Evolutionary conservation across 2,888 invertebrate species (phyloP), one percentile per base, ranked within the genome.

Genomic region (Heteropelma amictum): DNA sequence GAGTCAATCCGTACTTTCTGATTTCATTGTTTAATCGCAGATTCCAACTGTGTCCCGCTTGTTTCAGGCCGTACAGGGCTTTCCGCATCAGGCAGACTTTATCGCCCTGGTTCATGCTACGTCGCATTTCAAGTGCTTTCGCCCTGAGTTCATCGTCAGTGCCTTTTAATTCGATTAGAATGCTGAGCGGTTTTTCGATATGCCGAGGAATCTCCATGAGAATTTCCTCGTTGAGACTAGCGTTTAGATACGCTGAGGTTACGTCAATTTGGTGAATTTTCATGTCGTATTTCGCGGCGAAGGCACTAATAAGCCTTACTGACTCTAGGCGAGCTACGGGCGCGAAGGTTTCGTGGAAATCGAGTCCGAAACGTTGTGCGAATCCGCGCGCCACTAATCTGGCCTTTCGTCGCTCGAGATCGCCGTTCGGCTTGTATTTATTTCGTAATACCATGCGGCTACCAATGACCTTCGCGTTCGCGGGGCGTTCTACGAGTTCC

Each of bases 311-410:
- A 14, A 65, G 7, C 3, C 72, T 26, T 12, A 72, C 40, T 21
- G 79, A 77, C 8, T 63, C 63, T 1, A 77, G 47, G 6, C 80
- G 64, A 2, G 77, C 79, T 1, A 79, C 78, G 0, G 79, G 76
- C 3, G 78, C 77, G 23, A 71, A 82, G 0, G 77, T 80, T 5
- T 79, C 72, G 14, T 58, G 7, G 19, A 78, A 81, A 26, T 81
- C 73, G 12, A 68, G 56, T 1, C 79, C 77, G 2, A 51, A 67
- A 8, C 74, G 70, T 17, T 79, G 71, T 1, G 75, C 21, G 23
- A 73, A 81, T 6, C 76, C 79, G 17, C 60, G 54, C 2, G 77
- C 79, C 1, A 79, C 79, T 1, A 79, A 10, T 49, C 80, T 40
- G 1, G 77, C 77, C 28, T 80, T 79, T 17, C 72, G 54, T 47